Base-by-base conservation (phyloP, 2,113 vertebrate species). In the Psammodynastes pulverulentus region DNA sequence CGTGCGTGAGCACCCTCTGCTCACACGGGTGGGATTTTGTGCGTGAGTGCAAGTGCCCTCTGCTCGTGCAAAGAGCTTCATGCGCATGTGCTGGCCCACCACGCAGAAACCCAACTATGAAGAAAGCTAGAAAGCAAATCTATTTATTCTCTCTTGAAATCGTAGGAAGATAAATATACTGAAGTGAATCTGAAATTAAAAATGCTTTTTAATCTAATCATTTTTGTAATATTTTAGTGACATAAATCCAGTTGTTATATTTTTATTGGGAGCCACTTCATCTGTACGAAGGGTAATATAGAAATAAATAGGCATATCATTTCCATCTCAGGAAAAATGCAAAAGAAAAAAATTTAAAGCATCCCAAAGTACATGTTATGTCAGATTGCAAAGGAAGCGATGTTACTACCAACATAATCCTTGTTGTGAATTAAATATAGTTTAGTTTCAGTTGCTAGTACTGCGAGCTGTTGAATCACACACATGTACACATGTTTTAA, bases 41-140 rank as follows among this genome's bases (percentile, higher is more conserved):
- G 24, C 54, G 0, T 9, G 8, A 58, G 26, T 12, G 4, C 58
- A 13, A n/a, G 26, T 3, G 12, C 56, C 58, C 19, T 1, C 53
- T 10, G 58, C 26, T 29, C 4, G 29, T n/a, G 62, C 1, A 0
- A 15, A 29, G 62, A n/a, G 12, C 12, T n/a, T 67, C 62, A 15
- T 26, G 56, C 1, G 1, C 62, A 0, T 4, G 0, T 0, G 4
- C 4, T n/a, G 29, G 29, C 29, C 58, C 29, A 5, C 24, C 54
- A 26, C 9, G 24, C n/a, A 79, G n/a, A 39, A 79, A 39, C 19
- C 67, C n/a, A 79, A 39, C 67, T 3, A 79, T 17, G n/a, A 79
- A 79, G 67, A 79, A 72, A 72, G 62, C 62, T 34, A 72, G 62
- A 72, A 34, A 79, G 67, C n/a, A 34, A 39, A 39, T 72, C 62